A percentile compares a stretch with the other conserved stretches of the same genome.
Evolutionary conservation across 2,797 vertebrate genomes (phyloP).

Genomic region (Enteromius unitaeniatus): DNA sequence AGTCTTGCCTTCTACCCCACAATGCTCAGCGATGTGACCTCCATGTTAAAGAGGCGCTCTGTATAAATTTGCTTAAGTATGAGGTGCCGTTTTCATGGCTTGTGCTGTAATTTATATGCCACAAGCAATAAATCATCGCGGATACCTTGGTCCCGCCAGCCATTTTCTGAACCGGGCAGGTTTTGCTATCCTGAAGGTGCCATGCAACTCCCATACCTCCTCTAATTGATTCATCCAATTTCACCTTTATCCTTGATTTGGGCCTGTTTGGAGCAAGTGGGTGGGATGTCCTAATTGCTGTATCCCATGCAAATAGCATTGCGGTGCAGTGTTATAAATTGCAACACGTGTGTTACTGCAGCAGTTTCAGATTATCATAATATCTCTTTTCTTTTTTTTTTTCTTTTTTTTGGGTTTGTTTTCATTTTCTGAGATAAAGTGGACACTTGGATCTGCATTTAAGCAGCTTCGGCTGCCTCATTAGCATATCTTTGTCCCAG

Average conservation of each 20-base stretch:
- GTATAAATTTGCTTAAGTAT: conserved; percentile 76
- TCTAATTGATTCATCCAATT: conserved; percentile 47
- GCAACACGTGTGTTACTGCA: not conserved
- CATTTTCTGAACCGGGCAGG: conserved; percentile 69
- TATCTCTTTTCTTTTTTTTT: not conserved
- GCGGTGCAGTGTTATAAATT: conserved; percentile 1
- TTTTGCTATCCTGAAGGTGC: conserved; percentile 60
- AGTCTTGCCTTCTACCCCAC: conserved; percentile 37
- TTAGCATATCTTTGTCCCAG: conserved; percentile 67
- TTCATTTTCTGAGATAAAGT: conserved; percentile 23
- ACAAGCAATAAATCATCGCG: conserved; percentile 60
- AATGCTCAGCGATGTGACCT: conserved; percentile 66
- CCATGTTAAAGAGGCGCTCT: conserved; percentile 72
- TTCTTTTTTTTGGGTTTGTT: not conserved
- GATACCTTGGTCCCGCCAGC: conserved; percentile 64
- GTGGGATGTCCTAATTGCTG: conserved; percentile 30
- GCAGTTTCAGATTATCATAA: conserved; percentile 1
- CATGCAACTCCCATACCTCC: conserved; percentile 24
- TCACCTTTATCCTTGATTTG: conserved; percentile 26
- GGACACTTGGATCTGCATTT: conserved; percentile 29
- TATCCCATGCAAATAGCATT: conserved; percentile 28
- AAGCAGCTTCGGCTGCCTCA: conserved; percentile 34
- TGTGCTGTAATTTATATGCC: conserved; percentile 61
- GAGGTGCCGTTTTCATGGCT: conserved; percentile 70
- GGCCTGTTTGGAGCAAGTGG: conserved; percentile 26